Evolutionary conservation across 2,797 vertebrate species (phyloP).

Genomic region (Poecilia wingei): DNA sequence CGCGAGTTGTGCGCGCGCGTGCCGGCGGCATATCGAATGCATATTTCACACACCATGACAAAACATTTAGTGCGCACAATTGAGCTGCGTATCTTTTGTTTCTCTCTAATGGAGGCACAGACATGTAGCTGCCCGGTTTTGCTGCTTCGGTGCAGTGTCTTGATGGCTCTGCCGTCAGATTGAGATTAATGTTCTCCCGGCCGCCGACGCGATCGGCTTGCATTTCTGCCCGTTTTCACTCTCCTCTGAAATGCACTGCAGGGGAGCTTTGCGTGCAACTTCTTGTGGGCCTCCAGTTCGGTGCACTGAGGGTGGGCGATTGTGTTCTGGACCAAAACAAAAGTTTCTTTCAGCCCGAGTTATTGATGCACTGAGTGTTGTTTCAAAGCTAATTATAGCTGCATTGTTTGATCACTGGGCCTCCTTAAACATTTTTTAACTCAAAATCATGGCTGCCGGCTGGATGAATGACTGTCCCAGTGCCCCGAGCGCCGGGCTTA

Average conservation of each 20-base stretch:
- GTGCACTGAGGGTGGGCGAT: slow-evolving; percentile 19
- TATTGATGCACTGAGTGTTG: background rate
- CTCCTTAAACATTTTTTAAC: background rate
- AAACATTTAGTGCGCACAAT: slow-evolving; percentile 56
- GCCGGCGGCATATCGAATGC: slow-evolving; percentile 19
- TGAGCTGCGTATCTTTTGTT: slow-evolving; percentile 16
- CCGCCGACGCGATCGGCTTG: slow-evolving; percentile 54
- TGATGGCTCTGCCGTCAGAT: slow-evolving; percentile 69
- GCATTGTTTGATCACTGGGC: background rate
- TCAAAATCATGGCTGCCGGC: too few relatives aligned
- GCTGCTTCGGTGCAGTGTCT: slow-evolving; percentile 50
- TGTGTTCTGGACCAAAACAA: slow-evolving; percentile 23
- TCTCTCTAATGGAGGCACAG: background rate
- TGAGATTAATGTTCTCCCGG: slow-evolving; percentile 65
- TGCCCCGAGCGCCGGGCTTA: too few relatives aligned
- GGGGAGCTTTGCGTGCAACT: slow-evolving; percentile 38
- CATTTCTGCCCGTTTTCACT: slow-evolving; percentile 49
- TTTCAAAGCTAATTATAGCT: background rate
- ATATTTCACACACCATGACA: slow-evolving; percentile 35
- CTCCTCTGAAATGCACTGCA: slow-evolving; percentile 31
- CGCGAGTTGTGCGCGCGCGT: background rate
- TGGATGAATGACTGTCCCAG: too few relatives aligned
- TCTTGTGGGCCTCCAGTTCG: slow-evolving; percentile 19
- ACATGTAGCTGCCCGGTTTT: slow-evolving; percentile 23
- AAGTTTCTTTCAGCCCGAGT: slow-evolving; percentile 18